Conservation (phyloP, 2,888 invertebrate species). For the Polyommatus iphigenia region DNA sequence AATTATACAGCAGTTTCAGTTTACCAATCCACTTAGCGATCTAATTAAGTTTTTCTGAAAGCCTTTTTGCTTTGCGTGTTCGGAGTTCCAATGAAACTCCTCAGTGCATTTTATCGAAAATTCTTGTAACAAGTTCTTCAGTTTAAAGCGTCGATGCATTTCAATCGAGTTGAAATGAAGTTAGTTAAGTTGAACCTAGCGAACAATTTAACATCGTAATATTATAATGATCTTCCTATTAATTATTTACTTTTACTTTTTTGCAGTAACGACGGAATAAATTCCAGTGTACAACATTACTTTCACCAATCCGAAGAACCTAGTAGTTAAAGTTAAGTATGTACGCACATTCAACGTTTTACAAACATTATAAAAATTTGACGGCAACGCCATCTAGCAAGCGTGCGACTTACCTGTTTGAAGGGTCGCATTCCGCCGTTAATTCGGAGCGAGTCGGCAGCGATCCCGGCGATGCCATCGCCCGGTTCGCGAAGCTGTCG, state of each 20-base stretch:
- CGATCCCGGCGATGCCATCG: slow-evolving; percentile 96
- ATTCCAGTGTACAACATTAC: not conserved
- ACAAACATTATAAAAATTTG: not conserved
- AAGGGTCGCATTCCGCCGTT: slow-evolving; percentile 98
- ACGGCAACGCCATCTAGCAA: slow-evolving; percentile 61
- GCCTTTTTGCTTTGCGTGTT: slow-evolving; percentile 38
- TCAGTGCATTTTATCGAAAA: not conserved
- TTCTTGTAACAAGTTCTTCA: not conserved
- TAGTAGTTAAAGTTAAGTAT: not conserved
- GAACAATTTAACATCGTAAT: not conserved
- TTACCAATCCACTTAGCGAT: slow-evolving; percentile 52
- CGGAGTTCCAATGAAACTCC: slow-evolving; percentile 32
- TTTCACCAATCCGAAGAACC: not conserved
- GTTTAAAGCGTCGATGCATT: not conserved
- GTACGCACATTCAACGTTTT: not conserved
- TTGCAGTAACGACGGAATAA: not conserved
- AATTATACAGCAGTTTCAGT: slow-evolving; percentile 55
- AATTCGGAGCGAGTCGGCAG: slow-evolving; percentile 96
- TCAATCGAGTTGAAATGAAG: not conserved
- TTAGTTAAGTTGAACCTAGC: not conserved
- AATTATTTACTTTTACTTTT: not conserved
- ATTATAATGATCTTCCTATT: not conserved
- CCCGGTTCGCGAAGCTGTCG: slow-evolving; percentile 90
- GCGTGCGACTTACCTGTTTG: slow-evolving; percentile 87
- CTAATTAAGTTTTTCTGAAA: slow-evolving; percentile 50